Evolutionary conservation across 1,140 invertebrate genomes (phyloP), one percentile per base, ranked within the genome.

Genomic region (Lysiphlebus fabarum): DNA sequence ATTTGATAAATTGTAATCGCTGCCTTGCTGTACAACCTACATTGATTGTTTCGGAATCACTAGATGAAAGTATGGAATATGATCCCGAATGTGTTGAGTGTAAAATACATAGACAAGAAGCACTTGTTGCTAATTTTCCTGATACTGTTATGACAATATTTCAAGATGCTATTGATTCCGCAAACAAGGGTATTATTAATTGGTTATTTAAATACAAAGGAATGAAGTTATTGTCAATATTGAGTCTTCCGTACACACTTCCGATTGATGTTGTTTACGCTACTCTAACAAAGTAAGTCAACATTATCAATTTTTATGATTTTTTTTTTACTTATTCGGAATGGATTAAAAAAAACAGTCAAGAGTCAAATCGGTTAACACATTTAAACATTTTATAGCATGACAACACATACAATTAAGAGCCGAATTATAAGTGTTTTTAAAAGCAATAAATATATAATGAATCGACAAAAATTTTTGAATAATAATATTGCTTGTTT

Each of bases 151-250:
- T 91, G 74, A 87, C 85, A 63, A 87, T 93, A 68, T 91, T 97
- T 72, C 91, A 96, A 83, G 90, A 93, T 70, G 93, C 93, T 1
- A 94, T 94, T 63, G 91, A 94, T 67, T 86, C 90, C 2, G 91
- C 92, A 0, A 96, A 96, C 73, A 92, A 90, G 73, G 92, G 92
- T 11, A 72, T 96, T 36, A 82, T 93, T 37, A 95, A 93, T 76
- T 95, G 92, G 90, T 75, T 96, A 26, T 92, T 93, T 72, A 88
- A 90, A 66, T 88, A 92, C 66, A 82, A 84, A 62, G 88, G 90
- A 37, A 85, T 95, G 73, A 87, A 91, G 65, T 74, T 93, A 40
- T 73, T 94, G 1, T 90, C 90, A 0, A 74, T 93, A 4, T 77
- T 96, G 10, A 88, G 88, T 54, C 78, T 95, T 38, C 93, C 94